phyloP scores from a whole-genome alignment of 2,888 invertebrate species.

The Acanthosepion pharaonis region DNA sequence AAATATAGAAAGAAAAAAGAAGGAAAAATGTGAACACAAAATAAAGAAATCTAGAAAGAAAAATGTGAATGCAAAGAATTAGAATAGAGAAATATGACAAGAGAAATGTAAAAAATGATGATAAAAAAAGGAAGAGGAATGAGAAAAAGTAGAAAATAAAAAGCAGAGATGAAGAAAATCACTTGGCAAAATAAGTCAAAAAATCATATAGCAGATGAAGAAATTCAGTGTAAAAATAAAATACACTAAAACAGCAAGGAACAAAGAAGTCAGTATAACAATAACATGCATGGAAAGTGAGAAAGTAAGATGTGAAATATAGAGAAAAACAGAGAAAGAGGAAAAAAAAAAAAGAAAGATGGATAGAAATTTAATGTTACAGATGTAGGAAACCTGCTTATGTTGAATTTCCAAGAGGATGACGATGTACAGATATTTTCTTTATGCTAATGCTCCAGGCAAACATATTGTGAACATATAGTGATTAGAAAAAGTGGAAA shows the following conservation, averaged over 20 bases:
- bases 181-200: too few relatives aligned
- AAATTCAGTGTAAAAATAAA: too few relatives aligned
- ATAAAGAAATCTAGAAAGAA: too few relatives aligned
- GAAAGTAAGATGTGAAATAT: neutral
- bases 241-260: neutral
- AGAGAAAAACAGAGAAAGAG: neutral
- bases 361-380: neutral
- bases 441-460: neutral
- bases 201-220: too few relatives aligned
- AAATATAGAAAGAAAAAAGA: too few relatives aligned
- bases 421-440: neutral
- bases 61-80: too few relatives aligned
- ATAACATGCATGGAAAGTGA: neutral
- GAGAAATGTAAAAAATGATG: too few relatives aligned
- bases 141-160: too few relatives aligned
- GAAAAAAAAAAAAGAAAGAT: neutral
- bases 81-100: too few relatives aligned
- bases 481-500: slow-evolving; percentile 15
- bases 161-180: too few relatives aligned
- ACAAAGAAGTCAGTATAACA: neutral
- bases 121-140: too few relatives aligned
- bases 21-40: too few relatives aligned
- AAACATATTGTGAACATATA: neutral
- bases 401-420: neutral
- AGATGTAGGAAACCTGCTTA: neutral